These are phyloP conservation scores for Agrotis ipsilon DNA, from an alignment of 2,888 invertebrate species.

Conservation along the genomic window DNA sequence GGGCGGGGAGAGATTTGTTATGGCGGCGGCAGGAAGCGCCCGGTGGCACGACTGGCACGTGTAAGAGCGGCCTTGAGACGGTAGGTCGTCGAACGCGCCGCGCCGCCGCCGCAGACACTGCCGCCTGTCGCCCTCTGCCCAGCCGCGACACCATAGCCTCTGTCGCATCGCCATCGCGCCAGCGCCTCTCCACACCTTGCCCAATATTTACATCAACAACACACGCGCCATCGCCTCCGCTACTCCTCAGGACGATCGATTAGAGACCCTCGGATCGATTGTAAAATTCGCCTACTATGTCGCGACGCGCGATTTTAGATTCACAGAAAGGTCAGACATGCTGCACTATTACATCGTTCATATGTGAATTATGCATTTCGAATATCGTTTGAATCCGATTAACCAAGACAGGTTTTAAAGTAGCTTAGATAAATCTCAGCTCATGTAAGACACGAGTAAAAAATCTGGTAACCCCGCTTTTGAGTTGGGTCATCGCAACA, in stretches of 20 bases:
- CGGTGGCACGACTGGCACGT: conserved; percentile 87
- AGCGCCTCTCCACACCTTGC: conserved; percentile 67
- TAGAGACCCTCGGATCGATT: conserved; percentile 31
- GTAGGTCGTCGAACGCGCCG: conserved; percentile 86
- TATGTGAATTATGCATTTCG: conserved; percentile 77
- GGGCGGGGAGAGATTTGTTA: conserved; percentile 87
- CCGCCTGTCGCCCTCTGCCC: conserved; percentile 78
- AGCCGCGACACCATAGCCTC: conserved; percentile 77
- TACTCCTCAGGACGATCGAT: conserved; percentile 27
- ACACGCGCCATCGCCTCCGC: conserved; percentile 36
- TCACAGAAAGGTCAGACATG: conserved; percentile 70
- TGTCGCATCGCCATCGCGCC: conserved; percentile 70
- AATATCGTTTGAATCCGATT: conserved; percentile 75
- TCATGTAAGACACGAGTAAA: conserved; percentile 66
- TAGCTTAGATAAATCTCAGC: conserved; percentile 66
- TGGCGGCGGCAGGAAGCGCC: conserved; percentile 88
- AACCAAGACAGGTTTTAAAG: conserved; percentile 71
- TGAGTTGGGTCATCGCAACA: conserved; percentile 59
- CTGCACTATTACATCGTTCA: conserved; percentile 72
- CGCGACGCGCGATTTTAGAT: conserved; percentile 56
- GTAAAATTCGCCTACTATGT: conserved; percentile 40
- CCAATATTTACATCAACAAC: conserved; percentile 59
- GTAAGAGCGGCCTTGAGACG: conserved; percentile 90
- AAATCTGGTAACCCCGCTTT: conserved; percentile 58
- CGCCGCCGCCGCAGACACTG: conserved; percentile 76